Conservation (phyloP, 2,888 invertebrate genomes). For the Hirtodrosophila confusa region DNA sequence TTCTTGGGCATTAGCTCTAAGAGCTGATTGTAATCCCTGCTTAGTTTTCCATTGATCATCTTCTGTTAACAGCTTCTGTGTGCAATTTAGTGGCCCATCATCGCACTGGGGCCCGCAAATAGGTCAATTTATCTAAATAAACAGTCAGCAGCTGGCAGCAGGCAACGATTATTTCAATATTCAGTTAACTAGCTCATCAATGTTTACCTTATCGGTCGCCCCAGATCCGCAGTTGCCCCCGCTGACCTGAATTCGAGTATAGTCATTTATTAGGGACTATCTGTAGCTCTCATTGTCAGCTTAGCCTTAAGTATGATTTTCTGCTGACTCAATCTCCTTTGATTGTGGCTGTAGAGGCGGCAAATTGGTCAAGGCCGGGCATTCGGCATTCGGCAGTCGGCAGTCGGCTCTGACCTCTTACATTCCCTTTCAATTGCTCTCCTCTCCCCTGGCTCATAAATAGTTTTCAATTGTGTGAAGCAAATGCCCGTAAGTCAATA, state of each 20-base stretch:
- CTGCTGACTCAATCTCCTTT: constrained; percentile 20
- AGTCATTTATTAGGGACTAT: constrained; percentile 32
- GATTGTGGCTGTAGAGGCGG: not conserved
- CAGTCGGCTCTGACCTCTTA: constrained; percentile 9
- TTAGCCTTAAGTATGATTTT: constrained; percentile 43
- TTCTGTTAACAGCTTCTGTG: not conserved
- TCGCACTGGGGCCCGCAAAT: constrained; percentile 11
- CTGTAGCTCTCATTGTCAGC: constrained; percentile 18
- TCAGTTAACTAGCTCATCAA: constrained; percentile 52
- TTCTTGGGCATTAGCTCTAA: not conserved
- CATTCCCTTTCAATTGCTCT: not conserved
- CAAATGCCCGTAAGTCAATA: constrained; percentile 61
- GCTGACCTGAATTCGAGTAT: constrained; percentile 28
- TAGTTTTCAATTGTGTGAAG: constrained; percentile 64
- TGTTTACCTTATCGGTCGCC: constrained; percentile 31
- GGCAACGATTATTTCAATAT: constrained; percentile 38
- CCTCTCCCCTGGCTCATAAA: constrained; percentile 27
- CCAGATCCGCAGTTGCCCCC: not conserved
- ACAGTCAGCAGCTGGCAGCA: constrained; percentile 26
- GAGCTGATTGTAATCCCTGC: constrained; percentile 6
- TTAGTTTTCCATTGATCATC: not conserved
- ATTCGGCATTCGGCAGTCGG: constrained; percentile 18
- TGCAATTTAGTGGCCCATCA: constrained; percentile 6
- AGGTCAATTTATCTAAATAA: constrained; percentile 17
- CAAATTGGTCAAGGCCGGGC: constrained; percentile 46